Evolutionary conservation across 1,140 invertebrate genomes (phyloP).

Genomic region (Euschistus heros): DNA sequence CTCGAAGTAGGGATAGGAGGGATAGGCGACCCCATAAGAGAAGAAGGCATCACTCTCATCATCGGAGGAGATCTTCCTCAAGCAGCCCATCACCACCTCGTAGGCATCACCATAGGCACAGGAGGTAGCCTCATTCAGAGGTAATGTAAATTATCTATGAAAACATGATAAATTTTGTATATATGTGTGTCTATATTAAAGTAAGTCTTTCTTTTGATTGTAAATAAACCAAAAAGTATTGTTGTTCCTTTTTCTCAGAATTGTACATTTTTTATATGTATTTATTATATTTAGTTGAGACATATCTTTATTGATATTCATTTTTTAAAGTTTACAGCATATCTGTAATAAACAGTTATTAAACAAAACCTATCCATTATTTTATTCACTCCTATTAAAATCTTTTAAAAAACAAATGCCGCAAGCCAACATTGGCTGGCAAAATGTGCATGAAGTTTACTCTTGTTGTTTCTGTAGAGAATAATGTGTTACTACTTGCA

Average conservation of each 20-base stretch:
- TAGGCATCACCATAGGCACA: neutral
- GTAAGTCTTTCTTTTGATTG: neutral
- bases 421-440: too few species aligned
- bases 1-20: neutral
- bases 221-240: neutral
- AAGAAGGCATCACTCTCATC: neutral
- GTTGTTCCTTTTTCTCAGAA: constrained; percentile 7
- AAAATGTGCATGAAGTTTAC: too few species aligned
- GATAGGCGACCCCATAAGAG: neutral
- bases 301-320: too few species aligned
- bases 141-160: neutral
- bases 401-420: too few species aligned
- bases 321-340: too few species aligned
- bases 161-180: neutral
- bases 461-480: too few species aligned
- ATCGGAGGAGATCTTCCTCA: neutral
- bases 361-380: too few species aligned
- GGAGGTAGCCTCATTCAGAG: neutral
- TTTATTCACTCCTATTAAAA: too few species aligned
- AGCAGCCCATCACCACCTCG: neutral
- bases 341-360: too few species aligned
- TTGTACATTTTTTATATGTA: neutral
- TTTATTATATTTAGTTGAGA: too few species aligned
- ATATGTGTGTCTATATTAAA: neutral
- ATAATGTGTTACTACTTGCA: too few species aligned